Conservation (phyloP, 2,113 vertebrate genomes). For the Chaenocephalus aceratus region DNA sequence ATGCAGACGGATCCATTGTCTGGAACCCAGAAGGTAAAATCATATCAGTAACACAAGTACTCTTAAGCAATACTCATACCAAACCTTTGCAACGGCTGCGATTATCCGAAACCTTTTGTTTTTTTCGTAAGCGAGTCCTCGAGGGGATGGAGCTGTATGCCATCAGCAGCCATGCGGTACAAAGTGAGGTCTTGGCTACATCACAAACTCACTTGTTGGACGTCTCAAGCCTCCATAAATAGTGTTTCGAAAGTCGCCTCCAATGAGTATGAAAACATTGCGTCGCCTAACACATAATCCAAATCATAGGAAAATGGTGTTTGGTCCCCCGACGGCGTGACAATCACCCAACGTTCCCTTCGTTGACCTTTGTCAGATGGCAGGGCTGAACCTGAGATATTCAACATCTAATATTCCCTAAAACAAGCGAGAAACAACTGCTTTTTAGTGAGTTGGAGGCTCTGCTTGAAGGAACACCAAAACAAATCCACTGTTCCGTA, state of each 20-base stretch:
- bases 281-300: constrained; percentile 67
- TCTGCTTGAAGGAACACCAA: constrained; percentile 29
- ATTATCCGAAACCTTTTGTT: neutral
- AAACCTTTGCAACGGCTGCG: neutral
- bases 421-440: constrained; percentile 7
- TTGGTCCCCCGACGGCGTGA: constrained; percentile 51
- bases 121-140: constrained; percentile 9
- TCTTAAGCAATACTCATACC: constrained; percentile 1
- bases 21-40: neutral
- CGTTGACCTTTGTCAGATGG: constrained; percentile 66
- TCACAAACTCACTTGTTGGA: constrained; percentile 16
- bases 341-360: constrained; percentile 65
- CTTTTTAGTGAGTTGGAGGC: constrained; percentile 25
- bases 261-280: constrained; percentile 47
- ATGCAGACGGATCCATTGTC: neutral
- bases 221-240: constrained; percentile 39
- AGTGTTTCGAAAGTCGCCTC: constrained; percentile 50
- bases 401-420: constrained; percentile 22
- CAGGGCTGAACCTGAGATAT: constrained; percentile 33
- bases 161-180: constrained; percentile 41
- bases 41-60: neutral
- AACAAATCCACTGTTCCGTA: constrained; percentile 35
- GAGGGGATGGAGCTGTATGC: constrained; percentile 16
- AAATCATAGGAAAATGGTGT: constrained; percentile 63
- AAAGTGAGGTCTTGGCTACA: constrained; percentile 59